Evolutionary conservation across 2,113 vertebrate genomes (phyloP), one percentile per base, ranked within the genome.

Genomic region (Sorex fumeus): DNA sequence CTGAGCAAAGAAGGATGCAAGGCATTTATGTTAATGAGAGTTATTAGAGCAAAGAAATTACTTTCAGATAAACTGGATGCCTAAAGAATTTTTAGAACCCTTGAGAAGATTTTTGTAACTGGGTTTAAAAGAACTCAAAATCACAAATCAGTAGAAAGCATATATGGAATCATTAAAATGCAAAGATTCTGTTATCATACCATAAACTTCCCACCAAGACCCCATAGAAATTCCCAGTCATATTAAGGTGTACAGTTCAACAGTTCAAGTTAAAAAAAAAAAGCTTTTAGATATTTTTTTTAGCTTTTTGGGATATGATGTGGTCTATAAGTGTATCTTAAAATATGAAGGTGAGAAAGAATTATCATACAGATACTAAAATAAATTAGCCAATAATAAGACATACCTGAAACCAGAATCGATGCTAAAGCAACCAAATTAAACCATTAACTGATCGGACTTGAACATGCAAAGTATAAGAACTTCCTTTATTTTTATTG

Each of bases 191-290:
- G 69, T 76, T 88, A 19, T 3, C 62, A 10, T 76, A 50, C 25
- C 87, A 45, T 84, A 71, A 84, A 40, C 78, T 90, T 23, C 12
- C 16, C 1, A 6, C 3, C 75, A 12, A 9, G 10, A 79, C 2
- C 9, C 3, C 64, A 3, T 2, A 71, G 13, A 2, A 32, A 28
- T 66, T 27, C 4, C 0, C 2, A 2, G 0, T 8, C 23, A 80
- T 23, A 1, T 64, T 2, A 8, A 70, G 69, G 50, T 32, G 0
- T 57, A 25, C 57, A 87, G 3, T 47, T 2, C 10, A 86, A 7
- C 57, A 87, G 3, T 47, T 2, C 10, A 86, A 7, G 8, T 34
- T 57, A 94, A 47, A 4, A 79, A 88, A 84, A 30, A 4, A 47
- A 0, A 77, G 2, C 23, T 66, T 89, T 15, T 64, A 93, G 23